Evolutionary conservation across 2,113 vertebrate genomes (phyloP), one percentile per base, ranked within the genome.

Genomic region (Megaceryle torquata): DNA sequence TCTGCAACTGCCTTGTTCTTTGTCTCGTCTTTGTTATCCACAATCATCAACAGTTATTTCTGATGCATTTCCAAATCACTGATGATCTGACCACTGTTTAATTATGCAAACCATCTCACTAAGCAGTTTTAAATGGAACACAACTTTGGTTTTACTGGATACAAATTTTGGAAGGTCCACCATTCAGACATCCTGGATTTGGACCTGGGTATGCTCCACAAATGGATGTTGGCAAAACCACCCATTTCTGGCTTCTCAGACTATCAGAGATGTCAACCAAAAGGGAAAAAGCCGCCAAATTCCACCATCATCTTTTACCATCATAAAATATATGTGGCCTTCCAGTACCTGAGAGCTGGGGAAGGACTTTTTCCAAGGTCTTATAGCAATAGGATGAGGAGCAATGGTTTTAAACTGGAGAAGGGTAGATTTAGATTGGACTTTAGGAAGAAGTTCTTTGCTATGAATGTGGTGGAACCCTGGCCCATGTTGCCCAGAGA

Each of bases 161-260:
- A 44, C 4, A 41, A 15, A 39, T 28, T 28, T 41, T 41, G n/a
- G 15, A 46, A 82, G 67, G 13, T 6, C 35, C 43, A 41, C 21
- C 10, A 7, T 24, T 56, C 60, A 59, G 33, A 75, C 6, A 1
- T 12, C 14, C 18, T 39, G 4, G 31, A 3, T 63, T 25, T 46
- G 19, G 8, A 54, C 8, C 11, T 75, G 0, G 0, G 48, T 12
- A 18, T 25, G 14, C 6, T 71, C 57, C 57, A 68, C 43, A 79
- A 71, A 50, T 17, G 10, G 16, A 11, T 28, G 19, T 31, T 79
- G 53, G 51, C 9, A 70, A 82, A 89, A 57, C 0, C 1, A 67
- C 28, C 10, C 2, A 43, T 79, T 79, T 83, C 25, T 86, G 35
- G 11, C 13, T 94, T 76, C 37, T 59, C 50, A 95, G 57, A 46